Base-by-base conservation (phyloP, 2,888 invertebrate species). In the Drosophila ezoana region DNA sequence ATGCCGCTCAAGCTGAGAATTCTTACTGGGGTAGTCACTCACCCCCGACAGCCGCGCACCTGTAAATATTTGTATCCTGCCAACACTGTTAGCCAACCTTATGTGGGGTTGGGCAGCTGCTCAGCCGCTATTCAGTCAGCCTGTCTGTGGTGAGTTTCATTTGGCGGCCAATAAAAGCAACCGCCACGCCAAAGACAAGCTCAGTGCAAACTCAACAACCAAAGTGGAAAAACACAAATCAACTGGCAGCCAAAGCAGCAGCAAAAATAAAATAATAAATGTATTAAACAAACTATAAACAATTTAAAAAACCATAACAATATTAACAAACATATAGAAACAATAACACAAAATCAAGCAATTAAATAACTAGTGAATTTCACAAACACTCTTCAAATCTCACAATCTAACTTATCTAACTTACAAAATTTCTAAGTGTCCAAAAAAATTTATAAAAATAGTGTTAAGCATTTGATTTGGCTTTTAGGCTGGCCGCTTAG, bases 171-270 rank as follows among this genome's bases (percentile, higher is more conserved):
- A 88, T 88, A 89, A 87, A 89, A 84, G 77, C 76, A 59, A 64
- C 49, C 20, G 73, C 45, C 67, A 53, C 59, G 65, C 71, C 69
- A 63, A 69, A 72, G 58, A 58, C 45, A 20, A 64, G 79, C 82
- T 86, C 90, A 89, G 89, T 90, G 74, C 48, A 65, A 82, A 88
- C 72, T 77, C 87, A 86, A 79, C 86, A 61, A 74, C 61, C 73
- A 76, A 75, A 81, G 76, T 79, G 76, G 41, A 72, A 85, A 81
- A 84, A 72, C 80, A 63, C 18, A 62, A 62, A 57, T 45, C 13
- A 57, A 72, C 44, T 18, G 45, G 47, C 44, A 67, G 28, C 47
- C 43, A n/a, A 62, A 72, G 14, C 23, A 61, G 8, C 11, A 63
- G 32, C 60, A 38, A 51, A 54, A 49, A 54, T 51, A 59, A 56